These are phyloP conservation scores for Sporophila hypoxantha DNA, from an alignment of 2,113 vertebrate genomes.

Conservation along the genomic window DNA sequence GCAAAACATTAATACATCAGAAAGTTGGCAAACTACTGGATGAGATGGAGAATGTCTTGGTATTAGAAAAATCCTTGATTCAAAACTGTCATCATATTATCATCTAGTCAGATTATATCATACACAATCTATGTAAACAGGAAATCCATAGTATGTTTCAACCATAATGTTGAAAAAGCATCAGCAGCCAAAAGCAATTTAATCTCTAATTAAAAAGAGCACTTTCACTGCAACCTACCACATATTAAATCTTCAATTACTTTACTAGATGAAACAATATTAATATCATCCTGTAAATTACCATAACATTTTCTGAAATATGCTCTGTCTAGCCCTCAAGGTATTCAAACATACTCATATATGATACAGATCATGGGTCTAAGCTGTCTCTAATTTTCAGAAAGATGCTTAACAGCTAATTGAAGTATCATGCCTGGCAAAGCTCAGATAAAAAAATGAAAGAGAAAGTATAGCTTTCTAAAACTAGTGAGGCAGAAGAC, in stretches of 20 bases:
- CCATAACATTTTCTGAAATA: conserved; percentile 55
- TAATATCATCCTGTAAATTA: conserved; percentile 59
- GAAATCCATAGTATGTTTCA: neutral
- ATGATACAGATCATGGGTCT: conserved; percentile 51
- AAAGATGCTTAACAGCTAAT: conserved; percentile 66
- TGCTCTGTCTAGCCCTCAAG: conserved; percentile 49
- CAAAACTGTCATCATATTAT: neutral
- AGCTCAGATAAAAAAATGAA: neutral
- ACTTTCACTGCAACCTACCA: conserved; percentile 36
- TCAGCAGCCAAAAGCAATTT: conserved; percentile 12
- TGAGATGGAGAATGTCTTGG: neutral
- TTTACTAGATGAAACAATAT: conserved; percentile 60
- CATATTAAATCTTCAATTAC: conserved; percentile 61
- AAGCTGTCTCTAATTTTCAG: conserved; percentile 56
- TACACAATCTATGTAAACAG: neutral
- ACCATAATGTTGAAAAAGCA: conserved; percentile 11
- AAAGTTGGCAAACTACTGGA: neutral
- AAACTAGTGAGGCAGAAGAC: neutral
- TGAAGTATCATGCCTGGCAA: conserved; percentile 22
- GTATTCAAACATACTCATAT: conserved; percentile 40
- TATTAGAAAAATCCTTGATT: neutral
- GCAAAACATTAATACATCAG: neutral
- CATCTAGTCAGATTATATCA: neutral
- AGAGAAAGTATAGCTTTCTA: neutral
- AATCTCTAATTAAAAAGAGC: conserved; percentile 35